Evolutionary conservation across 2,888 invertebrate species (phyloP).

Genomic region (Athalia circularis): DNA sequence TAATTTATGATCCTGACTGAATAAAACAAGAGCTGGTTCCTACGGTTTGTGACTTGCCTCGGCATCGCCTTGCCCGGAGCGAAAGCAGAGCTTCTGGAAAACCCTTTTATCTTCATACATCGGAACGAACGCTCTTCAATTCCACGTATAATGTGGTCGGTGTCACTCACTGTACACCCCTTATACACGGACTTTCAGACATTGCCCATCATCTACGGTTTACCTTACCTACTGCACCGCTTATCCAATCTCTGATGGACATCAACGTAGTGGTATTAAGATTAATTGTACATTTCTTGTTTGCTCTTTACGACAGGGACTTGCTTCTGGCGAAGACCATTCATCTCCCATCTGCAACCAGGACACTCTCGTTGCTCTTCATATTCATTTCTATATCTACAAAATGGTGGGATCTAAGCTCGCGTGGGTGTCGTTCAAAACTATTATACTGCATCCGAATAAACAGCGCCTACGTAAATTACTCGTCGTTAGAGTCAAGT

Average conservation of each 20-base stretch:
- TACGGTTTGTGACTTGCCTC: slow-evolving; percentile 34
- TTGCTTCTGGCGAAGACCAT: slow-evolving; percentile 19
- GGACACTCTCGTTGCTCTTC: background rate
- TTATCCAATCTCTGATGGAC: background rate
- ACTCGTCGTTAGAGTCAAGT: background rate
- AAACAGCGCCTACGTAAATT: background rate
- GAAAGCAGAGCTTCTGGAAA: background rate
- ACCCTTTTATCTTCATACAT: slow-evolving; percentile 2
- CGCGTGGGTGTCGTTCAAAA: slow-evolving; percentile 13
- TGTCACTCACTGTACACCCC: slow-evolving; percentile 30
- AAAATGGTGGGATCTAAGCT: background rate
- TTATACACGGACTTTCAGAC: slow-evolving; percentile 11
- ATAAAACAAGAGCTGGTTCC: slow-evolving; percentile 71
- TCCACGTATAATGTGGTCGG: slow-evolving; percentile 31
- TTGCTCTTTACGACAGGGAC: slow-evolving; percentile 31
- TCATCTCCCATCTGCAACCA: background rate
- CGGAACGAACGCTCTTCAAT: background rate
- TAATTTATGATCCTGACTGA: slow-evolving; percentile 75
- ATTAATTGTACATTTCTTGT: slow-evolving; percentile 32
- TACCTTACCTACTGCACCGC: background rate
- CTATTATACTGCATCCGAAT: background rate
- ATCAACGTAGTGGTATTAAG: slow-evolving; percentile 6
- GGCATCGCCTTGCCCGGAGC: background rate
- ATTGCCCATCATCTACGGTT: background rate
- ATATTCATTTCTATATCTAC: slow-evolving; percentile 19